Conservation (phyloP, 2,797 vertebrate genomes). For the Hyperoplus immaculatus region DNA sequence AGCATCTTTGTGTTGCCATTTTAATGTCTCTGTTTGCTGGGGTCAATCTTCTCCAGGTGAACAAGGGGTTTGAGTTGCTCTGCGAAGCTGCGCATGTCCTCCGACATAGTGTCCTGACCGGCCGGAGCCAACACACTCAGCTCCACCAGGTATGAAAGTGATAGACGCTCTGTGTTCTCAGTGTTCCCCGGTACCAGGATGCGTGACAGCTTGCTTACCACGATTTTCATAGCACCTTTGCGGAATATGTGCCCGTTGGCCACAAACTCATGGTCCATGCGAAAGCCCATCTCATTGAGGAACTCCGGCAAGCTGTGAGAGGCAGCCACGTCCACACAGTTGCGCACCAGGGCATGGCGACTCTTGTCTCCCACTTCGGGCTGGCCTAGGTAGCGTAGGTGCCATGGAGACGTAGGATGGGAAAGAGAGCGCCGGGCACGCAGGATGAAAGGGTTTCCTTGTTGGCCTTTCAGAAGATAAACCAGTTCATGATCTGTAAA, state of each 20-base stretch:
- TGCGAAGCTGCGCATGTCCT: slow-evolving; percentile 97
- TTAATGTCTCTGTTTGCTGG: slow-evolving; percentile 90
- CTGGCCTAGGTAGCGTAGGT: slow-evolving; percentile 96
- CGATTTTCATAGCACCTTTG: slow-evolving; percentile 94
- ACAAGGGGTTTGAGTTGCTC: slow-evolving; percentile 97
- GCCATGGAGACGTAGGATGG: slow-evolving; percentile 91
- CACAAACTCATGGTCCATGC: slow-evolving; percentile 98
- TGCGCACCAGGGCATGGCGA: slow-evolving; percentile 93
- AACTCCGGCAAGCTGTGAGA: slow-evolving; percentile 96
- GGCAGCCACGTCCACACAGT: slow-evolving; percentile 95
- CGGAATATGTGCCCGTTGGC: slow-evolving; percentile 95
- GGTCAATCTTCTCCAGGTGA: slow-evolving; percentile 97
- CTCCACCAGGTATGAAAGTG: slow-evolving; percentile 95
- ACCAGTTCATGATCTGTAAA: slow-evolving; percentile 97
- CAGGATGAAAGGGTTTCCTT: slow-evolving; percentile 96
- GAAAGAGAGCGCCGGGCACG: slow-evolving; percentile 93
- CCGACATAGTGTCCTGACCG: slow-evolving; percentile 94
- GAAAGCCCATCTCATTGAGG: slow-evolving; percentile 98
- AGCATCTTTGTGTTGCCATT: slow-evolving; percentile 23
- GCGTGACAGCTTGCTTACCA: slow-evolving; percentile 96
- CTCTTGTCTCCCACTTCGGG: slow-evolving; percentile 97
- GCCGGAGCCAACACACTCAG: slow-evolving; percentile 93
- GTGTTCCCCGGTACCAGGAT: slow-evolving; percentile 93
- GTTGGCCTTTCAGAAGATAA: slow-evolving; percentile 96
- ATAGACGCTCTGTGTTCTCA: slow-evolving; percentile 93